phyloP scores from a whole-genome alignment of 2,113 vertebrate species.

The Scomber scombrus region DNA sequence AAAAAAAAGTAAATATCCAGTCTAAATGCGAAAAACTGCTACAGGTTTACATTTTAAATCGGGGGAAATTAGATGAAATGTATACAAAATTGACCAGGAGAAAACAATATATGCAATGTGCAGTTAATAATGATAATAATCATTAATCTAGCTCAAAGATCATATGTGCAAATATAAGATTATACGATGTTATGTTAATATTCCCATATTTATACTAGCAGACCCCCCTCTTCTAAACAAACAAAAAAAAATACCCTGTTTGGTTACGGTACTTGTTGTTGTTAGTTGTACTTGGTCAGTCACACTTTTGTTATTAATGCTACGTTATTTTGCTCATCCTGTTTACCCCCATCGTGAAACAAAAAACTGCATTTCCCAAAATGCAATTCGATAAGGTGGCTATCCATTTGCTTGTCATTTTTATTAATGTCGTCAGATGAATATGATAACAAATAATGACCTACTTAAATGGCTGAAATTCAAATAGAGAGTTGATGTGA shows the following conservation, averaged over 20 bases:
- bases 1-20: no score
- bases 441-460: neutral
- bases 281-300: neutral
- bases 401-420: conserved; percentile 44
- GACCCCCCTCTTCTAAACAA: neutral
- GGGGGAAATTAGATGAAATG: no score
- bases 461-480: neutral
- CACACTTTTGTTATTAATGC: neutral
- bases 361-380: conserved; percentile 73
- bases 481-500: rapidly evolving
- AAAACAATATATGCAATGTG: no score
- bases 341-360: neutral
- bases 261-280: neutral
- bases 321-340: neutral
- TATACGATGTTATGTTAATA: no score
- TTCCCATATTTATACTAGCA: no score
- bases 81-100: no score
- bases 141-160: no score
- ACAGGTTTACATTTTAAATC: no score
- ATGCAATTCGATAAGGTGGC: conserved; percentile 16
- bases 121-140: no score
- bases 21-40: no score
- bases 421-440: rapidly evolving
- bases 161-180: no score
- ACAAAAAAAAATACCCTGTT: no score